phyloP scores from a whole-genome alignment of 1,140 invertebrate genomes.

The Bombus consobrinus region DNA sequence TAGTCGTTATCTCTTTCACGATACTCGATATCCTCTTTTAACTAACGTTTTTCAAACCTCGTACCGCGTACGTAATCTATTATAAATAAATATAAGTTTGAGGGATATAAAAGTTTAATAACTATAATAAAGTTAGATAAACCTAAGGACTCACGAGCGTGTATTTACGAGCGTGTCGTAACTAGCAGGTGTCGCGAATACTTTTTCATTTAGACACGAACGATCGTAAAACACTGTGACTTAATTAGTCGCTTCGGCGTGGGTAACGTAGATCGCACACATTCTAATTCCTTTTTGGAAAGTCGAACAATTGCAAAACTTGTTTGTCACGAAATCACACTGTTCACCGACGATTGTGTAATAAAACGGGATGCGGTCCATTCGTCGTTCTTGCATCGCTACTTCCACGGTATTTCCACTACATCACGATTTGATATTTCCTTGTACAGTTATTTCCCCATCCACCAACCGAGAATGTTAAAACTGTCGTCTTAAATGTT shows the following conservation, averaged over 20 bases:
- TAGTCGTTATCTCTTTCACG: too few relatives aligned
- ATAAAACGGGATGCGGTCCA: not conserved
- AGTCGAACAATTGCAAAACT: conserved; percentile 16
- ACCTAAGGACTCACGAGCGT: not conserved
- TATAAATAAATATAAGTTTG: not conserved
- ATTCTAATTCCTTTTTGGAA: not conserved
- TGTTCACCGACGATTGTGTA: not conserved
- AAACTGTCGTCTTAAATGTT: conserved; percentile 3
- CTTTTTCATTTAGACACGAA: not conserved
- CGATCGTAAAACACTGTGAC: not conserved
- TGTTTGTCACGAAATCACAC: not conserved
- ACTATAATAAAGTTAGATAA: not conserved
- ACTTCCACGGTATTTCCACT: not conserved
- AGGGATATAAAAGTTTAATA: not conserved
- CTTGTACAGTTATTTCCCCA: not conserved
- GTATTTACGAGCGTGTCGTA: not conserved
- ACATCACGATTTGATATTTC: not conserved
- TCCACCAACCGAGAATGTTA: not conserved
- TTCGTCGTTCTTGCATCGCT: conserved; percentile 10
- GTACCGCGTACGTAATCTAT: not conserved
- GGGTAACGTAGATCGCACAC: not conserved
- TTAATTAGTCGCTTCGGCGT: not conserved
- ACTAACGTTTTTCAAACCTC: not conserved
- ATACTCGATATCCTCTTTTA: too few relatives aligned
- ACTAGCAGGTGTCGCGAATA: not conserved